phyloP scores from a whole-genome alignment of 2,113 vertebrate species.

The Rafetus swinhoei region DNA sequence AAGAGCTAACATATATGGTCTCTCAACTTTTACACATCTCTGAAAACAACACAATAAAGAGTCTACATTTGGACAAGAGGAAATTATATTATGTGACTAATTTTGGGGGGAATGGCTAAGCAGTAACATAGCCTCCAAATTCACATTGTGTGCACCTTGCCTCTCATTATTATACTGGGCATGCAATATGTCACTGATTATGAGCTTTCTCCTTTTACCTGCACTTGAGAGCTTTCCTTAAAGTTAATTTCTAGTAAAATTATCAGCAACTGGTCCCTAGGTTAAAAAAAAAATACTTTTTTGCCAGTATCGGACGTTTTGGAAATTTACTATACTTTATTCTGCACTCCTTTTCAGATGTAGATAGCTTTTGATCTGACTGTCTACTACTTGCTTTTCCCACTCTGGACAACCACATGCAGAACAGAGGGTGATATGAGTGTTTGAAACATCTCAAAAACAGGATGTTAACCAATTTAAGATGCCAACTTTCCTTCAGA shows the following conservation, averaged over 20 bases:
- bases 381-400: not conserved
- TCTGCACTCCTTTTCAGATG: not conserved
- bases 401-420: not conserved
- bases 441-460: not conserved
- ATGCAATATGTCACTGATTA: not conserved
- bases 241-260: not conserved
- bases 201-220: no score
- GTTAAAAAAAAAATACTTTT: not conserved
- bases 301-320: not conserved
- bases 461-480: not conserved
- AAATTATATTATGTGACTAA: not conserved
- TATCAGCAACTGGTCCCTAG: not conserved
- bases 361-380: not conserved
- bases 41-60: not conserved
- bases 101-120: not conserved
- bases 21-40: not conserved
- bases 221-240: slow-evolving; percentile 20
- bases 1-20: not conserved
- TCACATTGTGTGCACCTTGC: not conserved
- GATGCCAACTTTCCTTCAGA: not conserved
- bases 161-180: not conserved
- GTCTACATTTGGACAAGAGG: not conserved
- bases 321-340: not conserved
- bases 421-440: not conserved
- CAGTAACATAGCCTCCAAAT: rapidly evolving